A percentile compares a stretch with the other conserved stretches of the same genome.
These are phyloP conservation scores for Synanthedon tipuliformis DNA, from an alignment of 2,888 invertebrate genomes.

Conservation along the genomic window DNA sequence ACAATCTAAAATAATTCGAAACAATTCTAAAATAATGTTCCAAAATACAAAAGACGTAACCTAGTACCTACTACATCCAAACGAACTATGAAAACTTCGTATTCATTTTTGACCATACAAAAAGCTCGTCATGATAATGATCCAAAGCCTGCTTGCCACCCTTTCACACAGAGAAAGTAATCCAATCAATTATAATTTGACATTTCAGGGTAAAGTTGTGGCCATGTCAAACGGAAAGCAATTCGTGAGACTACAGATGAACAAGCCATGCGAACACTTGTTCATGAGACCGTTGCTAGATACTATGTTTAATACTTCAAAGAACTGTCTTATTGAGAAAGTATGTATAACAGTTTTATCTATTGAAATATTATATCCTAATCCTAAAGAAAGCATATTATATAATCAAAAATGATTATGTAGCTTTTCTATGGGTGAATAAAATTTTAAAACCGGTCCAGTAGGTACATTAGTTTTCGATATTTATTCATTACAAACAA, in stretches of 20 bases:
- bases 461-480: too few species aligned
- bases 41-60: too few species aligned
- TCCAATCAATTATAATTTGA: too few species aligned
- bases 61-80: too few species aligned
- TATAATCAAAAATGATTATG: background rate
- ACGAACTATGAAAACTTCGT: too few species aligned
- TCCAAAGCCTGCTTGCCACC: too few species aligned
- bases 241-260: constrained; percentile 39
- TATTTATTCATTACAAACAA: too few species aligned
- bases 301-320: constrained; percentile 25
- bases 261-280: constrained; percentile 45
- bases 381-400: background rate
- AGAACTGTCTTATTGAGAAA: constrained; percentile 29
- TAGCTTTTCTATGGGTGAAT: background rate
- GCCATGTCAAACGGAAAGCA: constrained; percentile 31
- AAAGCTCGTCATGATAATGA: too few species aligned
- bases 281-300: constrained; percentile 37
- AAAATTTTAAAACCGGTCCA: background rate
- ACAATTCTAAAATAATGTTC: too few species aligned
- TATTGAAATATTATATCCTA: background rate
- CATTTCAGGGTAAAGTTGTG: constrained; percentile 37
- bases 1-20: too few species aligned
- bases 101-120: too few species aligned
- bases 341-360: constrained; percentile 13
- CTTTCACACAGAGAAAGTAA: too few species aligned